Evolutionary conservation across 2,797 vertebrate species (phyloP).

Genomic region (Muscicapa comitata): DNA sequence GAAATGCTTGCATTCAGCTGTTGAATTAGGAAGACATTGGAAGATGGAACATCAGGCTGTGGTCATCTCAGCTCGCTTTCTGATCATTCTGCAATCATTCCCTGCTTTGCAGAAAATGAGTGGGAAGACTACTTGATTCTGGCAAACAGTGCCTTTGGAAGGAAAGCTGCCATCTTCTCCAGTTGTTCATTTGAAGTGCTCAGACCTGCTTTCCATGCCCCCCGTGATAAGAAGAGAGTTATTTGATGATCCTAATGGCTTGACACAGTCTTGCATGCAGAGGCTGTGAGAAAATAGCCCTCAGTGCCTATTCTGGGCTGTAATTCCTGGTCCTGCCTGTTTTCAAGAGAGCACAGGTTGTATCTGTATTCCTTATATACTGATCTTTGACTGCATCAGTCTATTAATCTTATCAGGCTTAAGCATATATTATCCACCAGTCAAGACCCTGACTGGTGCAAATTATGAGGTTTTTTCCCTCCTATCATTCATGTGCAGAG

Average conservation of each 20-base stretch:
- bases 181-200: not conserved
- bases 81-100: accelerated
- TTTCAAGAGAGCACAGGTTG: not conserved
- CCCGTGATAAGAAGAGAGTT: not conserved
- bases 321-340: not conserved
- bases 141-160: not conserved
- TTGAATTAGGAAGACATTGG: not conserved
- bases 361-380: not conserved
- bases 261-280: not conserved
- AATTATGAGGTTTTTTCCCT: not conserved
- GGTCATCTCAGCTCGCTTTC: not conserved
- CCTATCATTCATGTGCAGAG: not conserved
- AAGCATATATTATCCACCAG: not conserved
- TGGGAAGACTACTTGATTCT: not conserved
- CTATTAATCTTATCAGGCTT: not conserved
- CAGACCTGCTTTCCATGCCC: not conserved
- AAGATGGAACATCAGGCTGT: not conserved
- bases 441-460: not conserved
- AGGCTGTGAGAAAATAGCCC: not conserved
- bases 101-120: not conserved
- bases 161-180: not conserved
- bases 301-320: not conserved
- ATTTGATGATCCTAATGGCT: accelerated
- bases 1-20: not conserved
- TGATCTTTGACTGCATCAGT: not conserved